Evolutionary conservation across 2,888 invertebrate genomes (phyloP), one percentile per base, ranked within the genome.

Genomic region (Athrips mouffetella): DNA sequence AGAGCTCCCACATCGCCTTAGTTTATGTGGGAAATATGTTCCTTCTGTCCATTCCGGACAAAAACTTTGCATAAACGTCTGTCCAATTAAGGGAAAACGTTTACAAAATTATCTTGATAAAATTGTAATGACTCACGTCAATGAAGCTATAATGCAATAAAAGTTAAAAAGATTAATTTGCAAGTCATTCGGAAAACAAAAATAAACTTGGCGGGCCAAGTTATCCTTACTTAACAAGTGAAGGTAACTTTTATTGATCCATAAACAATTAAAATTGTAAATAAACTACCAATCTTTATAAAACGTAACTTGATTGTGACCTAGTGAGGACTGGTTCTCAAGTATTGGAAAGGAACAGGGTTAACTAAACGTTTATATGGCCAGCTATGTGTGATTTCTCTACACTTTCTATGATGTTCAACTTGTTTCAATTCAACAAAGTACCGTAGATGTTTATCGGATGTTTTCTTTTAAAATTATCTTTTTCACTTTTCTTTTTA

Each of bases 261-360:
- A 16, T 37, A 10, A 16, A 31, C 16, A 37, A 20, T 11, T 39
- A 35, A 33, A 50, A 29, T 33, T 23, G 23, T 40, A 39, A 45
- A 29, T 37, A 42, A 47, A 44, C 42, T 47, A 10, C 40, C 25
- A 15, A 23, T 11, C n/a, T n/a, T n/a, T 23, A 40, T 15, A 21
- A 40, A 13, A 37, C n/a, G 37, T 40, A 40, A 40, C 23, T 40
- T 23, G 23, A 30, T 47, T 45, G 37, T 40, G 48, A 51, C 48
- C 50, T 23, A 51, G 40, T 45, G 20, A 33, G 39, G 23, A 40
- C 48, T 31, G 51, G 48, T 51, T 48, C 40, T 45, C 30, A 48
- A 44, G 20, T 21, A 23, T 49, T 49, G 25, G 49, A 45, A 49
- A 23, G 39, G 47, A 40, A 35, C 30, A 47, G 39, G 31, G 15